Evolutionary conservation across 2,888 invertebrate species (phyloP), one percentile per base, ranked within the genome.

Genomic region (Sarcophaga variegata): DNA sequence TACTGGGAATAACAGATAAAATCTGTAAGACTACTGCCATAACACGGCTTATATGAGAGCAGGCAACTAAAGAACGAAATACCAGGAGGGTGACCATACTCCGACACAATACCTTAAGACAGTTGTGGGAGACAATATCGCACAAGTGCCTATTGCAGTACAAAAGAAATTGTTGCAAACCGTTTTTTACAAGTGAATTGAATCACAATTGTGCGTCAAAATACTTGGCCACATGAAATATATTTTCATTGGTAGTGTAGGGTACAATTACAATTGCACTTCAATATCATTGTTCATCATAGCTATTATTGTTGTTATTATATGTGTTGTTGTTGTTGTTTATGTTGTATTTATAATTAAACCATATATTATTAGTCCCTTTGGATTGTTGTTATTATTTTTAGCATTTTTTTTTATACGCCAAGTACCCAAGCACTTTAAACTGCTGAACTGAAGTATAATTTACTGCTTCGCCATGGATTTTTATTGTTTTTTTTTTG

Each of bases 271-370:
- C 62, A 76, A 83, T 76, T 79, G 66, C 64, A 27, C 27, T 72
- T 54, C 49, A 47, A n/a, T 54, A 20, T 66, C 54, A 54, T 54
- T 17, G 54, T 54, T 54, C 14, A 17, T 54, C 17, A 54, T 54
- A 14, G 54, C 14, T 54, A 4, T 22, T 54, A 4, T 22, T 22
- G 22, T 22, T 22, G 14, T 49, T 49, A 4, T 49, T 49, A 4
- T 49, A 0, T 4, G 0, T 49, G 14, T 54, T 54, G 17, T 54
- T 54, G 54, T 49, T 80, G 64, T 69, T 81, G 66, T 72, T 20
- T 77, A 20, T 27, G 22, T 79, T 81, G 81, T 66, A 87, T 87
- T 81, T 81, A 75, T 87, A 87, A 87, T 87, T 84, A 87, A 84
- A 75, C 79, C 75, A 78, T 78, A 62, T 67, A 79, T 84, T 87